phyloP scores from a whole-genome alignment of 1,140 invertebrate species.

The Dreissena rostriformis region DNA sequence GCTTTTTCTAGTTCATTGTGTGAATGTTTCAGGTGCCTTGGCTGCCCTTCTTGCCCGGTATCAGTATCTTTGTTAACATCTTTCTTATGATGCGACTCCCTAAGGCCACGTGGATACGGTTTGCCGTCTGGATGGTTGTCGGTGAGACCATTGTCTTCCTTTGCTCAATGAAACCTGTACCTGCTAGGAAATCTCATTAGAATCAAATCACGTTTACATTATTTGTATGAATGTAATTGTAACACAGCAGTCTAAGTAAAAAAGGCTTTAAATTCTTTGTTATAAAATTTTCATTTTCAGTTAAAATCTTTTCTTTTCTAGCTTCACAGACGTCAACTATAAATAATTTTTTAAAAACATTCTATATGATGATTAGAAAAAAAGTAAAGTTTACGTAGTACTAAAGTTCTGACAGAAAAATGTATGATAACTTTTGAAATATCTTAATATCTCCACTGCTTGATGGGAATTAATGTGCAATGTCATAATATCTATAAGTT shows the following conservation, averaged over 20 bases:
- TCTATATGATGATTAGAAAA: too few relatives aligned
- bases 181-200: background rate
- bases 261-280: background rate
- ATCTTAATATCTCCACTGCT: too few relatives aligned
- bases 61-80: conserved; percentile 92
- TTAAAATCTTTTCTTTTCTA: background rate
- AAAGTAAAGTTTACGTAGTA: too few relatives aligned
- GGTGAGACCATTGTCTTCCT: conserved; percentile 56
- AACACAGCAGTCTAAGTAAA: background rate
- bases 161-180: background rate
- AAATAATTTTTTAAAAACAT: too few relatives aligned
- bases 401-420: too few relatives aligned
- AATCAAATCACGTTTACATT: background rate
- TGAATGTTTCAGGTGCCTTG: conserved; percentile 87
- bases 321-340: background rate
- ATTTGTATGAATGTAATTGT: background rate
- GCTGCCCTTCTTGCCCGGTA: conserved; percentile 90
- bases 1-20: background rate
- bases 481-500: too few relatives aligned
- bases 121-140: conserved; percentile 72
- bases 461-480: too few relatives aligned
- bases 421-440: too few relatives aligned
- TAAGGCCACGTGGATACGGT: conserved; percentile 89
- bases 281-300: background rate
- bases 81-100: conserved; percentile 94